Evolutionary conservation across 1,140 invertebrate genomes (phyloP).

Genomic region (Telenomus remus): DNA sequence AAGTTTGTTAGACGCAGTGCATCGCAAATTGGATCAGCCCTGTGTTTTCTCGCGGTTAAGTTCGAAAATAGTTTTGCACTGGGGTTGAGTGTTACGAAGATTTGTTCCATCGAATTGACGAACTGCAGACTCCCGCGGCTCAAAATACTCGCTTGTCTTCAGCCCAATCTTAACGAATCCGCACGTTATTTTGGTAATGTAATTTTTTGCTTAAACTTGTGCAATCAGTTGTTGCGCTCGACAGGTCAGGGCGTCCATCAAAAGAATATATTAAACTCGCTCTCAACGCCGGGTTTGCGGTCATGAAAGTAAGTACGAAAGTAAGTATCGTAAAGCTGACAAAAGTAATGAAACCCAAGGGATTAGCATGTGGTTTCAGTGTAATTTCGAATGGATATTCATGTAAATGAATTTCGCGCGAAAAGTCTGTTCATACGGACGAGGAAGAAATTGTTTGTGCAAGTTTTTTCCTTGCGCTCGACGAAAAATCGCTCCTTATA

Average conservation of each 20-base stretch:
- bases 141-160: background rate
- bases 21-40: conserved; percentile 22
- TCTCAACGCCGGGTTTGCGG: too few species aligned
- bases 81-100: too few species aligned
- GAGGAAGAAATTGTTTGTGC: too few species aligned
- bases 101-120: conserved; percentile 2
- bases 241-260: too few species aligned
- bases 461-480: too few species aligned
- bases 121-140: background rate
- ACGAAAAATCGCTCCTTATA: too few species aligned
- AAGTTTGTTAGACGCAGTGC: conserved; percentile 13
- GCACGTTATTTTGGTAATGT: too few species aligned
- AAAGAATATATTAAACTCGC: too few species aligned
- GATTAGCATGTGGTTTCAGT: conserved; percentile 16
- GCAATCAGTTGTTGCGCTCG: too few species aligned
- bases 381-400: conserved; percentile 26
- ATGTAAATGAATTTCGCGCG: conserved; percentile 3
- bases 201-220: too few species aligned
- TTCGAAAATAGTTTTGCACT: conserved; percentile 3
- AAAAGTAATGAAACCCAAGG: conserved; percentile 20
- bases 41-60: conserved; percentile 2
- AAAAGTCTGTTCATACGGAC: too few species aligned
- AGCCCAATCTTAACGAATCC: too few species aligned
- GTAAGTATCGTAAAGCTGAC: conserved; percentile 12
- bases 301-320: background rate